Evolutionary conservation across 35 echinoderm and acorn worm genomes (phyloP), one percentile per base, ranked within the genome.

Genomic region (Amphiura filiformis): DNA sequence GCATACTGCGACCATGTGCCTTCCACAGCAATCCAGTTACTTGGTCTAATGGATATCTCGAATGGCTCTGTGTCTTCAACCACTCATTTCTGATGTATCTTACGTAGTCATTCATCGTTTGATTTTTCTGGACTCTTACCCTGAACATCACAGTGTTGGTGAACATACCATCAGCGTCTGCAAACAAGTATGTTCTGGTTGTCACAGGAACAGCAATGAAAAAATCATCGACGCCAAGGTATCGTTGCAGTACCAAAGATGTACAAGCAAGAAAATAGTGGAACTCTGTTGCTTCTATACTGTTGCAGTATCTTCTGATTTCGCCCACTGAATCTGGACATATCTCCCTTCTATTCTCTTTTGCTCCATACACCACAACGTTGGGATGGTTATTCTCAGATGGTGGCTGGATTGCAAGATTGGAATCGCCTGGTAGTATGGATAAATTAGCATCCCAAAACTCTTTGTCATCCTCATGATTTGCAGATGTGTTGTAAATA

Each of bases 61-160:
- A 80, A 80, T 80, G 78, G 34, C 34, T 35, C 1, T 35, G 34
- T 32, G 78, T 39, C 35, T 34, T 80, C 78, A 36, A 80, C 78
- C 78, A 80, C 35, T 80, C 30, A 32, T 37, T 32, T 36, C 13
- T 35, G 78, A 80, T 80, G 78, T 36, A 34, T 32, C 35, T 80
- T 1, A 80, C 78, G 26, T 12, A 80, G 34, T 36, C 78, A 35
- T 80, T 13, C 3, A 80, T 13, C 35, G 78, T 34, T 80, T 80
- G 78, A 23, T 80, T 36, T 32, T 34, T 80, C 13, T 80, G 2
- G 38, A 80, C 78, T 34, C 14, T 39, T 13, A 80, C 78, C 35
- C 78, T 80, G 34, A 80, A 80, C 34, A 80, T 4, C 78, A 80
- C 78, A 17, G 78, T 80, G 34, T 80, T 80, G 78, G 35, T 80